Evolutionary conservation across 2,113 vertebrate species (phyloP).

Genomic region (Lates calcarifer): DNA sequence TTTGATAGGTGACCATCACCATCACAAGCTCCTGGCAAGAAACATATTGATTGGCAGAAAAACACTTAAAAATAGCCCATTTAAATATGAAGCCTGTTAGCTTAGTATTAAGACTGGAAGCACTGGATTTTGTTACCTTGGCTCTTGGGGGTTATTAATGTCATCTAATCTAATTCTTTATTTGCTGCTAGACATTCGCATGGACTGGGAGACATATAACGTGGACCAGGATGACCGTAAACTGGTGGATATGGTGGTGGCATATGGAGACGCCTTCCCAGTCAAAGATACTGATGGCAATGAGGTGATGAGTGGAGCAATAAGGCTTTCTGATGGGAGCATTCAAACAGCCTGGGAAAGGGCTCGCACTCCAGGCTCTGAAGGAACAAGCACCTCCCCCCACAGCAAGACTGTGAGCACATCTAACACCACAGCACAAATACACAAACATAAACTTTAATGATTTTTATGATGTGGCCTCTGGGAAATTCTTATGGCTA

Average conservation of each 20-base stretch:
- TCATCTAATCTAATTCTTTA: background rate
- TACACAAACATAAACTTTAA: constrained; percentile 6
- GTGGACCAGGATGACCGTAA: constrained; percentile 78
- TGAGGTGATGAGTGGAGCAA: constrained; percentile 58
- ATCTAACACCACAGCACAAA: background rate
- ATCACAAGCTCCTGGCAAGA: too few relatives aligned
- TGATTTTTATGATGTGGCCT: constrained; percentile 4
- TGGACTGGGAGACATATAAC: constrained; percentile 91
- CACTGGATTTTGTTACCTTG: background rate
- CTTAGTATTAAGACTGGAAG: background rate
- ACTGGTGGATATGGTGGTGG: constrained; percentile 88
- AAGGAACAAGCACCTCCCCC: constrained; percentile 57
- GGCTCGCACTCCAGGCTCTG: constrained; percentile 53
- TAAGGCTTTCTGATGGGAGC: background rate
- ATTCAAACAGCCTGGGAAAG: constrained; percentile 56
- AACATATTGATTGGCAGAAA: too few relatives aligned
- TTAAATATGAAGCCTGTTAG: background rate
- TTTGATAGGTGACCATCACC: too few relatives aligned
- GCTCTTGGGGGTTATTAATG: background rate
- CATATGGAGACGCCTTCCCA: constrained; percentile 88
- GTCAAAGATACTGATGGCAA: constrained; percentile 80
- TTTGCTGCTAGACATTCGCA: constrained; percentile 88
- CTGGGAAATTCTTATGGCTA: constrained; percentile 11
- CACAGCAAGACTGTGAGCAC: constrained; percentile 76
- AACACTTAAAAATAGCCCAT: too few relatives aligned